Evolutionary conservation across 2,888 invertebrate genomes (phyloP).

Genomic region (Minunthozetes semirufus): DNA sequence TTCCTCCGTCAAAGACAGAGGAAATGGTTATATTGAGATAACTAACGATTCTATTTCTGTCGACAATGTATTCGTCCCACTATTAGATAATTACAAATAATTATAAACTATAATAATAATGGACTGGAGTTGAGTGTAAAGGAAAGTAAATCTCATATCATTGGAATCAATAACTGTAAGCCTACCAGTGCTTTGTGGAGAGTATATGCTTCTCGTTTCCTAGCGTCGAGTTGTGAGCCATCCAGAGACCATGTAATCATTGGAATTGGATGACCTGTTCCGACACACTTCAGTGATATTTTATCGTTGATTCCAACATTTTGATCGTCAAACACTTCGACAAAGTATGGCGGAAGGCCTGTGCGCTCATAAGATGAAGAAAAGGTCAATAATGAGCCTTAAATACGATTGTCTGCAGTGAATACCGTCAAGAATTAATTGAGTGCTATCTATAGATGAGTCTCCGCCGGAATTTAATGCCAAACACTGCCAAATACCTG

Average conservation of each 20-base stretch:
- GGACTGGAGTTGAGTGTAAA: not conserved
- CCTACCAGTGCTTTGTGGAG: conserved; percentile 24
- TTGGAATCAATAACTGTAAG: not conserved
- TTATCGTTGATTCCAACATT: conserved; percentile 35
- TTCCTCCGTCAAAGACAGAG: conserved; percentile 43
- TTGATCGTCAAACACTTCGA: conserved; percentile 40
- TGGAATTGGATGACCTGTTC: conserved; percentile 37
- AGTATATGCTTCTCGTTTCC: conserved; percentile 21
- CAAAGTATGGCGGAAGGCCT: conserved; percentile 47
- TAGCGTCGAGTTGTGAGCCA: conserved; percentile 44
- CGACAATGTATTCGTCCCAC: conserved; percentile 44
- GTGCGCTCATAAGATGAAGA: not conserved
- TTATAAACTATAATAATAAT: not conserved
- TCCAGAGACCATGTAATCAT: conserved; percentile 43
- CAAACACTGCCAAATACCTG: conserved; percentile 46
- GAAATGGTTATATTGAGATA: conserved; percentile 47
- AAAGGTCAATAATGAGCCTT: conserved; percentile 12
- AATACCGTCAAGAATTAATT: conserved; percentile 47
- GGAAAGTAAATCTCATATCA: too few relatives aligned
- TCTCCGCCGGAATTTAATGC: conserved; percentile 44
- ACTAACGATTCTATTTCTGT: conserved; percentile 46
- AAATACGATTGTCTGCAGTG: conserved; percentile 27
- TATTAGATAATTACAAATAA: conserved; percentile 29
- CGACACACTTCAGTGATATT: conserved; percentile 38
- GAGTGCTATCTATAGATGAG: conserved; percentile 46